phyloP scores from a whole-genome alignment of 2,113 vertebrate genomes.

The Nothocercus julius region DNA sequence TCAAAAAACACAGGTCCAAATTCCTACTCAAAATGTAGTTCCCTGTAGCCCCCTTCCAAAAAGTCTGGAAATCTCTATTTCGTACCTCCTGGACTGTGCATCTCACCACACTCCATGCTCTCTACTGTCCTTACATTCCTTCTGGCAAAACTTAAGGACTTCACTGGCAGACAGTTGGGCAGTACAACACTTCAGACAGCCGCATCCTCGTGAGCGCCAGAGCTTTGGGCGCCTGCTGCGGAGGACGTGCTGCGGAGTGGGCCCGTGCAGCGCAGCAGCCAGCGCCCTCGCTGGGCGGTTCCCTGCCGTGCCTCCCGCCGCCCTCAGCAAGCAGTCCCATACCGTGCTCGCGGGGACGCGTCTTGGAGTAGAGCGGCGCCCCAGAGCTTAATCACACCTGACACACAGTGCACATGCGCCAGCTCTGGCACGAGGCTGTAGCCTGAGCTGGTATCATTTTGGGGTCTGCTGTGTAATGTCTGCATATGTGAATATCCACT shows the following conservation, averaged over 20 bases:
- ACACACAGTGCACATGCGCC: neutral
- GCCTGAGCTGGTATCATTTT: neutral
- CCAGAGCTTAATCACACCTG: neutral
- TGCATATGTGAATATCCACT: neutral
- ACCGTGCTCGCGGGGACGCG: neutral
- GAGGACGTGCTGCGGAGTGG: neutral
- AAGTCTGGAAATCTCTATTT: neutral
- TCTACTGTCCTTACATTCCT: neutral
- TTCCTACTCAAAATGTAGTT: neutral
- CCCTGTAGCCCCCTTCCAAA: neutral
- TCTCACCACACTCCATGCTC: neutral
- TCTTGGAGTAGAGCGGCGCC: neutral
- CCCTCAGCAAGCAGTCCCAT: neutral
- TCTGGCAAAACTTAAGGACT: neutral
- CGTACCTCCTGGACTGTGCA: neutral
- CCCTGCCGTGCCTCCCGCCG: neutral
- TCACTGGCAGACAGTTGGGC: neutral
- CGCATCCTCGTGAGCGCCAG: neutral
- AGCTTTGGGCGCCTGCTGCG: too few species aligned
- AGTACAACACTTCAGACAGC: neutral
- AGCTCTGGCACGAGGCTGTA: neutral
- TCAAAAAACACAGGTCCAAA: neutral
- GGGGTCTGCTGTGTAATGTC: neutral
- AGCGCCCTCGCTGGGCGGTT: rapidly evolving
- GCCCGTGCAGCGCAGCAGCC: neutral